A percentile compares a stretch with the other conserved stretches of the same genome.
phyloP scores from a whole-genome alignment of 2,888 invertebrate species.

The Pinctada fucata region DNA sequence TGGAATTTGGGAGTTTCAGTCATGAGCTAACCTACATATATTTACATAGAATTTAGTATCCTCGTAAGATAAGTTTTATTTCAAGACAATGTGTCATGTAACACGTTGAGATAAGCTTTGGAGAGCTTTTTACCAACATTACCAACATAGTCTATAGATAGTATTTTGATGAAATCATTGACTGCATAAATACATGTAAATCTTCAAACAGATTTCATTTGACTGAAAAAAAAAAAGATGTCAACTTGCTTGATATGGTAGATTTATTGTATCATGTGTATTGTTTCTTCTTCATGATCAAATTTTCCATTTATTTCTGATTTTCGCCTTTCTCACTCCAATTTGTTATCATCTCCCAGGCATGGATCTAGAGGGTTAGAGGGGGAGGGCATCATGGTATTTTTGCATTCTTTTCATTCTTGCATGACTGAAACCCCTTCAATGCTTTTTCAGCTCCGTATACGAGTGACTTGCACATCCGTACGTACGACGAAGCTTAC shows the following conservation, averaged over 20 bases:
- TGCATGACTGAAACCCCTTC: too few relatives aligned
- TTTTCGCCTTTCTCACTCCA: too few relatives aligned
- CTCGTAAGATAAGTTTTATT: neutral
- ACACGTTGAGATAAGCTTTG: too few relatives aligned
- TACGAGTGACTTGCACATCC: conserved; percentile 51
- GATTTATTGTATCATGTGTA: neutral
- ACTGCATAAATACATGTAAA: neutral
- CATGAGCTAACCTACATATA: neutral
- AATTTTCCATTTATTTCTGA: too few relatives aligned
- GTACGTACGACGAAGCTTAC: conserved; percentile 62
- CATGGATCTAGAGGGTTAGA: too few relatives aligned
- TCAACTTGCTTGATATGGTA: neutral
- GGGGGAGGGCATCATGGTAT: too few relatives aligned
- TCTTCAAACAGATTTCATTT: neutral
- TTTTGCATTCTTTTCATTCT: too few relatives aligned
- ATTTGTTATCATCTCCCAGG: too few relatives aligned
- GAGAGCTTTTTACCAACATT: neutral
- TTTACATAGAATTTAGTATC: neutral
- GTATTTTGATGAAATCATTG: neutral
- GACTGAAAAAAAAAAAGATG: neutral
- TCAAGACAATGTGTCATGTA: neutral
- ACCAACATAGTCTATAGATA: neutral
- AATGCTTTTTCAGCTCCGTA: conserved; percentile 46
- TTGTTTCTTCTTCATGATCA: too few relatives aligned
- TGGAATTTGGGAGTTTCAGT: too few relatives aligned